Evolutionary conservation across 2,888 invertebrate species (phyloP).

Genomic region (Aspidiotus rigidus): DNA sequence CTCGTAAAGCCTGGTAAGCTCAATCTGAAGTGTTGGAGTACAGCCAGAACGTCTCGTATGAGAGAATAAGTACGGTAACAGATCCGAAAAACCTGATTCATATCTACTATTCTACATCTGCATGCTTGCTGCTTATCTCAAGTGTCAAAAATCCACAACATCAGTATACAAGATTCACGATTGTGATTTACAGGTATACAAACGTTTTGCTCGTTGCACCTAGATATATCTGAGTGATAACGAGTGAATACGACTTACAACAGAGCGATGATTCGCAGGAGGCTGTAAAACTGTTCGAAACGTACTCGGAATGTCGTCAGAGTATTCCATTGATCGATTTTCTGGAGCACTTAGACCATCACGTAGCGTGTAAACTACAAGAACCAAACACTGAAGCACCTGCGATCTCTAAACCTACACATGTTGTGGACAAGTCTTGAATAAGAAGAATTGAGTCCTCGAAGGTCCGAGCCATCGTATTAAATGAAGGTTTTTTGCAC

Average conservation of each 20-base stretch:
- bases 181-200: not conserved
- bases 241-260: conserved; percentile 1
- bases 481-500: too few relatives aligned
- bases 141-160: not conserved
- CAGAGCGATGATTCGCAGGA: conserved; percentile 1
- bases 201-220: not conserved
- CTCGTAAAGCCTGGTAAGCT: too few relatives aligned
- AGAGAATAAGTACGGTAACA: too few relatives aligned
- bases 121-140: too few relatives aligned
- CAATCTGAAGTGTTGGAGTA: too few relatives aligned
- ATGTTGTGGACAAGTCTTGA: not conserved
- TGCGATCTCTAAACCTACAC: conserved; percentile 2
- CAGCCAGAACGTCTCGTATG: too few relatives aligned
- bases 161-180: not conserved
- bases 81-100: too few relatives aligned
- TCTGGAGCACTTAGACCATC: conserved; percentile 72
- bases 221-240: not conserved
- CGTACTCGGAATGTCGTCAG: conserved; percentile 49
- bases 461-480: too few relatives aligned
- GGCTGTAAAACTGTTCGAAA: not conserved
- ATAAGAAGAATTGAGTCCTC: too few relatives aligned
- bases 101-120: too few relatives aligned
- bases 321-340: conserved; percentile 53
- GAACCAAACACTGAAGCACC: not conserved
- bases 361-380: conserved; percentile 69